Evolutionary conservation across 2,888 invertebrate genomes (phyloP).

Genomic region (Dicyrtoma fusca): DNA sequence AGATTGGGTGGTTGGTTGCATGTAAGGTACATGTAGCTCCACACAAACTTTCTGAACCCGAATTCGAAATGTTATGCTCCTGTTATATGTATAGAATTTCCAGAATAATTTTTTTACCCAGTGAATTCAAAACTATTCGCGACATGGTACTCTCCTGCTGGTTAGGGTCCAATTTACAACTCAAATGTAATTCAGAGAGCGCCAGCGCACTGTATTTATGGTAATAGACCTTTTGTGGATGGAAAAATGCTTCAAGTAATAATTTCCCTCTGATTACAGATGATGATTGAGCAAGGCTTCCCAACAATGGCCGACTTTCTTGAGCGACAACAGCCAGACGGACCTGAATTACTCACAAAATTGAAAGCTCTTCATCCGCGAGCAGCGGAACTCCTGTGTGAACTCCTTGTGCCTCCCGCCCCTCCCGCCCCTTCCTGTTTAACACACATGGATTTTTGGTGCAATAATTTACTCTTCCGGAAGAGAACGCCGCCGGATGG

Average conservation of each 20-base stretch:
- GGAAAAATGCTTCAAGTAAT: neutral
- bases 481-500: slow-evolving; percentile 49
- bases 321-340: slow-evolving; percentile 53
- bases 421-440: slow-evolving; percentile 47
- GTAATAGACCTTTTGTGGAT: neutral
- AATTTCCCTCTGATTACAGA: slow-evolving; percentile 39
- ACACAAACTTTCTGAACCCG: no score
- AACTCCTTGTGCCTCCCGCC: slow-evolving; percentile 51
- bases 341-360: slow-evolving; percentile 50
- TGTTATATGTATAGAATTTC: no score
- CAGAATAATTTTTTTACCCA: no score
- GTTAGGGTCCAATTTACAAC: no score
- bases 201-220: no score
- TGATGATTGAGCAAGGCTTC: slow-evolving; percentile 56
- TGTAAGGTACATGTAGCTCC: no score
- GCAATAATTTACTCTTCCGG: slow-evolving; percentile 57
- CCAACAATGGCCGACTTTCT: slow-evolving; percentile 54
- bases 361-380: slow-evolving; percentile 53
- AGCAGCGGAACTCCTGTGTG: slow-evolving; percentile 53
- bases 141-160: no score
- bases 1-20: no score
- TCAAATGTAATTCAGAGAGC: no score
- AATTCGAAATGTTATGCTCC: no score
- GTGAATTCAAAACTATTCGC: no score
- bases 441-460: slow-evolving; percentile 58